These are phyloP conservation scores for Rhombomys opimus DNA, from an alignment of 2,113 vertebrate species.

Conservation along the genomic window DNA sequence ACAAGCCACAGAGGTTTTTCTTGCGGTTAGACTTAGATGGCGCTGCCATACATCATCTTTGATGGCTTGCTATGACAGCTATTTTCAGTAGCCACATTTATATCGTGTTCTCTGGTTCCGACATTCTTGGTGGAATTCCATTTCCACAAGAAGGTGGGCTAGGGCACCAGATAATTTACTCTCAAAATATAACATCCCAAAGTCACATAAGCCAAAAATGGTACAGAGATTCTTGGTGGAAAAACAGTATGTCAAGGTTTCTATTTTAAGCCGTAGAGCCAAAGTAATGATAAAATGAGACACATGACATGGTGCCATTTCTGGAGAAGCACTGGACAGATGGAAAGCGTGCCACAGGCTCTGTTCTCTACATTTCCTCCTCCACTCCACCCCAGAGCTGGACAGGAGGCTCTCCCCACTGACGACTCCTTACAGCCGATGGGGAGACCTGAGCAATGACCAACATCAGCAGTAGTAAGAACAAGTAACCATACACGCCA, in stretches of 20 bases:
- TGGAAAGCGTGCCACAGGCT: neutral
- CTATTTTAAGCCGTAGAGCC: neutral
- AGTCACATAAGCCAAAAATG: neutral
- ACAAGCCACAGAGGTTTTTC: neutral
- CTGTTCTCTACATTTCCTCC: neutral
- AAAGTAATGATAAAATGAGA: neutral
- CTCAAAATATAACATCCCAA: conserved; percentile 40
- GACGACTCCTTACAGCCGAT: neutral
- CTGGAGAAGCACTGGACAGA: neutral
- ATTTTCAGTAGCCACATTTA: conserved; percentile 54
- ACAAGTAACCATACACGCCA: neutral
- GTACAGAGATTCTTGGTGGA: neutral
- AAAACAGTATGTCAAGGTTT: conserved; percentile 14
- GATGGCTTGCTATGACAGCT: neutral
- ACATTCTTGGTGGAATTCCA: conserved; percentile 55
- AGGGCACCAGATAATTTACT: conserved; percentile 33
- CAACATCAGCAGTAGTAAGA: neutral
- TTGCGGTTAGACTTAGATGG: neutral
- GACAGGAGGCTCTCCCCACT: neutral
- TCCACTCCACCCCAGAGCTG: neutral
- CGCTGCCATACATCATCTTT: neutral
- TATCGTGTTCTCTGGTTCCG: neutral
- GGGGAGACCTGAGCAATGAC: neutral
- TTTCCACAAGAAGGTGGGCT: conserved; percentile 43
- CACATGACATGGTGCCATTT: neutral